A percentile compares a stretch with the other conserved stretches of the same genome.
phyloP scores from a whole-genome alignment of 2,113 vertebrate species.

The Geococcyx californianus region DNA sequence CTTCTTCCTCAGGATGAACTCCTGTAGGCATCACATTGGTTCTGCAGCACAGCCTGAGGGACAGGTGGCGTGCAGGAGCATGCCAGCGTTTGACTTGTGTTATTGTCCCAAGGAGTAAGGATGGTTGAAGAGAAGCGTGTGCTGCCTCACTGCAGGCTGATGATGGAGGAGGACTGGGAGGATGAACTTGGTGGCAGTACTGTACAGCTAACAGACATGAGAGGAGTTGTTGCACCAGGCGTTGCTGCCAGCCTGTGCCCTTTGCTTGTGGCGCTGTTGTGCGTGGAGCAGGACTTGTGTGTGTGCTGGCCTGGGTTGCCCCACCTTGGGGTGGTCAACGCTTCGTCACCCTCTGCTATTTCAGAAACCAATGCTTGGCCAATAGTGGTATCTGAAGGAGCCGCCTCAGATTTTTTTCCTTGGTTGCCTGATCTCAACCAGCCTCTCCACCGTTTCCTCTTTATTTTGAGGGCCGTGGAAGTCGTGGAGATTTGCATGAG shows the following conservation, averaged over 20 bases:
- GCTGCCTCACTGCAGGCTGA: fast-evolving
- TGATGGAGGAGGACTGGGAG: fast-evolving
- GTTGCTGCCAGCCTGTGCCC: background rate
- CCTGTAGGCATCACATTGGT: fast-evolving
- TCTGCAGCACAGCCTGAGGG: background rate
- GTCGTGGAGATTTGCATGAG: background rate
- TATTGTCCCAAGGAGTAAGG: fast-evolving
- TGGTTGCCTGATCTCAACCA: background rate
- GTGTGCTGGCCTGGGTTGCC: fast-evolving
- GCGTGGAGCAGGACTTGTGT: fast-evolving
- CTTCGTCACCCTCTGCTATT: background rate
- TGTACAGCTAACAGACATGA: background rate
- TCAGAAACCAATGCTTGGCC: background rate
- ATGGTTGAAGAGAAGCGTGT: fast-evolving
- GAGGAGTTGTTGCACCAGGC: fast-evolving
- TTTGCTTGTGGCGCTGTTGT: fast-evolving
- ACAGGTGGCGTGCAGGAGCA: fast-evolving
- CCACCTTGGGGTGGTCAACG: background rate
- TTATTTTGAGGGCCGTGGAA: background rate
- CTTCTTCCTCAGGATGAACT: background rate
- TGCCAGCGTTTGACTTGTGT: fast-evolving
- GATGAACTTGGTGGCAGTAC: background rate
- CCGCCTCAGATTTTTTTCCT: background rate
- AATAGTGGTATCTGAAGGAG: background rate
- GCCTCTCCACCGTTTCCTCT: background rate